These are phyloP conservation scores for Drosophila funebris DNA, from an alignment of 1,140 invertebrate species.

Conservation along the genomic window DNA sequence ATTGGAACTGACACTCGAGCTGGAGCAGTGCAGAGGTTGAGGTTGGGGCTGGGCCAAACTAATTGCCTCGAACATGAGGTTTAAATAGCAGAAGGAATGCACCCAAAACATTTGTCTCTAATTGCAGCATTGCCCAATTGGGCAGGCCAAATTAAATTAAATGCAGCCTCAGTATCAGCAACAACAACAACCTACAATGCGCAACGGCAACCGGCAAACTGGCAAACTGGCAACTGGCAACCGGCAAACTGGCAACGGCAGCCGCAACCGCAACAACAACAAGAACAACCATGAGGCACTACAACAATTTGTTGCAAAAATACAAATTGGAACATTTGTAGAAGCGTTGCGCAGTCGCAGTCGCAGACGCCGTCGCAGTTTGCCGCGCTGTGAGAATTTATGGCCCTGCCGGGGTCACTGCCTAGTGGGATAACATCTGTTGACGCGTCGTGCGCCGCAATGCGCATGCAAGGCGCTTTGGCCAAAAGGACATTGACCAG, in stretches of 20 bases:
- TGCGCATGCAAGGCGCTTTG: conserved; percentile 69
- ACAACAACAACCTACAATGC: conserved; percentile 7
- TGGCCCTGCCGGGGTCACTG: conserved; percentile 77
- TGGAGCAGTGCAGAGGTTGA: neutral
- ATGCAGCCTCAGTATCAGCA: conserved; percentile 52
- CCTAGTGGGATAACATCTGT: conserved; percentile 75
- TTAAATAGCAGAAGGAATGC: conserved; percentile 75
- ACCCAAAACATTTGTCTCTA: conserved; percentile 78
- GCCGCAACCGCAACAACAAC: conserved; percentile 28
- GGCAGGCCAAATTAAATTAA: conserved; percentile 80
- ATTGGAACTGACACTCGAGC: too few species aligned
- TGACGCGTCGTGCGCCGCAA: conserved; percentile 76
- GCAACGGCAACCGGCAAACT: conserved; percentile 19
- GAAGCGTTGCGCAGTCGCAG: conserved; percentile 51
- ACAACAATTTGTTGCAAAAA: conserved; percentile 78
- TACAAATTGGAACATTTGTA: conserved; percentile 80
- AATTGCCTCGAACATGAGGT: conserved; percentile 75
- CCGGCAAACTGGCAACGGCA: conserved; percentile 29
- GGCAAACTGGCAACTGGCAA: conserved; percentile 17
- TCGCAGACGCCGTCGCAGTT: neutral
- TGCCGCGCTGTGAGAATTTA: conserved; percentile 73
- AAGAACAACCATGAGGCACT: conserved; percentile 29
- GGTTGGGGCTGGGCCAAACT: conserved; percentile 48
- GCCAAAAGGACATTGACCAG: conserved; percentile 72
- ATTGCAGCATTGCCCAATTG: conserved; percentile 77